A percentile compares a stretch with the other conserved stretches of the same genome.
Conservation (phyloP, 2,113 vertebrate genomes). For the Poeciliopsis prolifica region DNA sequence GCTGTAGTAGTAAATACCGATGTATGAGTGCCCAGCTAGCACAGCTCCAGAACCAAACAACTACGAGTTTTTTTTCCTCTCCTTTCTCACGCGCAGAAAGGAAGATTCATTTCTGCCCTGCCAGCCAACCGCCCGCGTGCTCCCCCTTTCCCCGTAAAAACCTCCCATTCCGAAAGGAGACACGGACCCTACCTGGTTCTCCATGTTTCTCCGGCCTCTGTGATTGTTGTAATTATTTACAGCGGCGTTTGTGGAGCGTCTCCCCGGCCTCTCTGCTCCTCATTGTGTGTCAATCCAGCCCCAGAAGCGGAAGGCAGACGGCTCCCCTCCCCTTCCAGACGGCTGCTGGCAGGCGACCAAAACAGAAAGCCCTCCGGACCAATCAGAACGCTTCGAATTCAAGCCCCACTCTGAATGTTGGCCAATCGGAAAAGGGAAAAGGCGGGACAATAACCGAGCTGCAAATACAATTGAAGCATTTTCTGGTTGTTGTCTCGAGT, state of each 20-base stretch:
- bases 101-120: conserved; percentile 59
- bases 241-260: conserved; percentile 79
- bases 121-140: conserved; percentile 36
- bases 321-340: conserved; percentile 80
- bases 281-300: conserved; percentile 87
- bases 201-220: conserved; percentile 84
- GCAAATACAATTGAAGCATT: conserved; percentile 78
- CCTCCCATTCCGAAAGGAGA: conserved; percentile 42
- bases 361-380: conserved; percentile 79
- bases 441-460: conserved; percentile 64
- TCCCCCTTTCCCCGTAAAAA: conserved; percentile 45
- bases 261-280: conserved; percentile 82
- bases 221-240: conserved; percentile 83
- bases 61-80: conserved; percentile 67
- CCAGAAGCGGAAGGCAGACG: conserved; percentile 83
- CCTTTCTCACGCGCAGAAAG: conserved; percentile 56
- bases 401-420: conserved; percentile 40
- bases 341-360: conserved; percentile 77
- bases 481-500: conserved; percentile 70
- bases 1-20: conserved; percentile 74
- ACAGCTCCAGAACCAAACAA: conserved; percentile 76
- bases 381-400: conserved; percentile 59
- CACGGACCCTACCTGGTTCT: conserved; percentile 87
- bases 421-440: conserved; percentile 37
- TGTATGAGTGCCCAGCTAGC: conserved; percentile 79